A percentile compares a stretch with the other conserved stretches of the same genome.
Conservation (phyloP, 1,140 invertebrate species). For the Leucophenga varia region DNA sequence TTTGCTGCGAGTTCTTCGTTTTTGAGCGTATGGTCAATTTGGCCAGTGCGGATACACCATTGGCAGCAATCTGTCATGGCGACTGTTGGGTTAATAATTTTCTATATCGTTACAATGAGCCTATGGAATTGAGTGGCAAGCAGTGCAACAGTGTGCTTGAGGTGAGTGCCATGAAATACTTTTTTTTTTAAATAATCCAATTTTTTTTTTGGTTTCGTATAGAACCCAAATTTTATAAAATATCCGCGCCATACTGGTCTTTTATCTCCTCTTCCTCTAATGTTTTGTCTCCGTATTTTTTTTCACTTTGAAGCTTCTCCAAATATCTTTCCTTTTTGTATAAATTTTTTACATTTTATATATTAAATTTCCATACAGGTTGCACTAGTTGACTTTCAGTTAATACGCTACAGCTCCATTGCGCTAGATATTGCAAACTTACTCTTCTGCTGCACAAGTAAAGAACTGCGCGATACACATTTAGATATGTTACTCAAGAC, state of each 20-base stretch:
- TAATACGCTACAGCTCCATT: conserved; percentile 68
- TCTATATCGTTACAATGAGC: conserved; percentile 65
- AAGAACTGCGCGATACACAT: conserved; percentile 61
- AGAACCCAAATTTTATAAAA: too few relatives aligned
- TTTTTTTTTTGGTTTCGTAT: too few relatives aligned
- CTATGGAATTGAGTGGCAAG: conserved; percentile 26
- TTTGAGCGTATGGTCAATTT: conserved; percentile 69
- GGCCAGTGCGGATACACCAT: conserved; percentile 62
- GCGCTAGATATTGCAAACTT: conserved; percentile 69
- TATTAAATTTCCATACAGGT: too few relatives aligned
- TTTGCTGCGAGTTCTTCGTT: conserved; percentile 68
- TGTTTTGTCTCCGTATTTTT: neutral
- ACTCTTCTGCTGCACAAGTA: conserved; percentile 67
- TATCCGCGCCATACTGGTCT: neutral
- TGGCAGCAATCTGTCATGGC: conserved; percentile 71
- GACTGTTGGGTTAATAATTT: conserved; percentile 79
- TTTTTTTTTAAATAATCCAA: neutral
- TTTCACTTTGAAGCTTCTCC: conserved; percentile 6
- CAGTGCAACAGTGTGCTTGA: conserved; percentile 31
- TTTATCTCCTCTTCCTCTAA: neutral
- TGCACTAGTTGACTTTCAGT: conserved; percentile 71
- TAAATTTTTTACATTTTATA: conserved; percentile 21
- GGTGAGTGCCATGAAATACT: conserved; percentile 2
- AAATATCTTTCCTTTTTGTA: neutral
- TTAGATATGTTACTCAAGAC: conserved; percentile 62